These are phyloP conservation scores for Drepanosiphum platanoidis DNA, from an alignment of 2,888 invertebrate genomes.

Conservation along the genomic window DNA sequence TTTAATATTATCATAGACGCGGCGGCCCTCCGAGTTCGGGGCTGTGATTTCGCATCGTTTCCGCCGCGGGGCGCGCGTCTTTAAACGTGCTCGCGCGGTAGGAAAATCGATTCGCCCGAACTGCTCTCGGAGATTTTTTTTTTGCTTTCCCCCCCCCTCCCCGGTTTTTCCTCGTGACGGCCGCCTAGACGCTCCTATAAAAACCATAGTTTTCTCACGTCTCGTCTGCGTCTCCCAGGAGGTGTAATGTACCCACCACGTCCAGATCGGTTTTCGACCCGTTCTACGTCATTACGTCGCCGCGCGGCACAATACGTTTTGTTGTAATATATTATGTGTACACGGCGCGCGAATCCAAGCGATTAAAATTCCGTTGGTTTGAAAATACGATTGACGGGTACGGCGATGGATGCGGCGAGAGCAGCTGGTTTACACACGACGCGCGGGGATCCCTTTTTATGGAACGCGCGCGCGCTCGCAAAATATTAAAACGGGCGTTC, in stretches of 20 bases:
- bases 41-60: background rate
- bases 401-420: background rate
- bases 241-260: background rate
- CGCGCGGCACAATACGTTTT: background rate
- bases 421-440: background rate
- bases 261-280: background rate
- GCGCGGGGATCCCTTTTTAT: background rate
- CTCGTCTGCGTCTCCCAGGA: background rate
- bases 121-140: conserved; percentile 31
- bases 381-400: background rate
- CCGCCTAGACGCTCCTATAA: too few species aligned
- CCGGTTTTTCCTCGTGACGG: accelerated
- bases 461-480: background rate
- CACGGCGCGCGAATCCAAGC: background rate
- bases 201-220: background rate
- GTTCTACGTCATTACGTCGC: background rate
- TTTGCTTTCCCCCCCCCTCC: background rate
- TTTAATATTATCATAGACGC: background rate
- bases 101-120: conserved; percentile 30
- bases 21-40: too few species aligned
- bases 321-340: background rate
- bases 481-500: background rate
- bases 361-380: conserved; percentile 1
- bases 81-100: background rate
- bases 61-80: background rate